Evolutionary conservation across 2,113 vertebrate species (phyloP).

Genomic region (Barnardius zonarius): DNA sequence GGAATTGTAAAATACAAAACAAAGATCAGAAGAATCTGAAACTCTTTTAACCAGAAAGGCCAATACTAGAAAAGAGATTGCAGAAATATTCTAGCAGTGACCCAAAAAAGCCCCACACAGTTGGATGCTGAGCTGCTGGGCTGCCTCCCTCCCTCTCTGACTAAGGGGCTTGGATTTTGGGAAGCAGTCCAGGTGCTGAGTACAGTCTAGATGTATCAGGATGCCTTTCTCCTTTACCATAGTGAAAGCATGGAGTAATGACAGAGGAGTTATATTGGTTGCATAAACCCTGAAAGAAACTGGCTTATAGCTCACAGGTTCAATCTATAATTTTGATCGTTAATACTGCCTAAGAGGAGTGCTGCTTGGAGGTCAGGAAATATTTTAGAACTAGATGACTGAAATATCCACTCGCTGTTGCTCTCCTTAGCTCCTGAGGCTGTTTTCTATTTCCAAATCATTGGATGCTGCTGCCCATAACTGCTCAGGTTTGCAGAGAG

Average conservation of each 20-base stretch:
- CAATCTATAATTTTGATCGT: not conserved
- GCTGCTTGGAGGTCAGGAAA: not conserved
- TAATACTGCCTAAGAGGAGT: not conserved
- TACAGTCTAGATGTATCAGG: not conserved
- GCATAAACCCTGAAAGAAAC: not conserved
- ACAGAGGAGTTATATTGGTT: not conserved
- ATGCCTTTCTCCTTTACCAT: not conserved
- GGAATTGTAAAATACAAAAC: not conserved
- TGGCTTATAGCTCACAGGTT: not conserved
- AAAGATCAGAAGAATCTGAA: not conserved
- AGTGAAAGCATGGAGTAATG: not conserved
- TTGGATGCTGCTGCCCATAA: not conserved
- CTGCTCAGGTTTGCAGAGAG: not conserved
- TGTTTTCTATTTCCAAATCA: not conserved
- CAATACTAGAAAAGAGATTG: not conserved
- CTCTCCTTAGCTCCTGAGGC: not conserved
- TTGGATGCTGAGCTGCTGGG: not conserved
- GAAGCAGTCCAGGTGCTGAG: not conserved
- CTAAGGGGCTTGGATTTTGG: not conserved
- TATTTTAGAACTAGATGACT: not conserved
- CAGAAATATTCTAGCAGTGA: not conserved
- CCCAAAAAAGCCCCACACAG: rapidly evolving
- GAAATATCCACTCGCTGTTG: not conserved
- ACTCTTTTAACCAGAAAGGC: not conserved
- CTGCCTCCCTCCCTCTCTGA: not conserved